phyloP scores from a whole-genome alignment of 2,113 vertebrate genomes.

The Entomyzon cyanotis region DNA sequence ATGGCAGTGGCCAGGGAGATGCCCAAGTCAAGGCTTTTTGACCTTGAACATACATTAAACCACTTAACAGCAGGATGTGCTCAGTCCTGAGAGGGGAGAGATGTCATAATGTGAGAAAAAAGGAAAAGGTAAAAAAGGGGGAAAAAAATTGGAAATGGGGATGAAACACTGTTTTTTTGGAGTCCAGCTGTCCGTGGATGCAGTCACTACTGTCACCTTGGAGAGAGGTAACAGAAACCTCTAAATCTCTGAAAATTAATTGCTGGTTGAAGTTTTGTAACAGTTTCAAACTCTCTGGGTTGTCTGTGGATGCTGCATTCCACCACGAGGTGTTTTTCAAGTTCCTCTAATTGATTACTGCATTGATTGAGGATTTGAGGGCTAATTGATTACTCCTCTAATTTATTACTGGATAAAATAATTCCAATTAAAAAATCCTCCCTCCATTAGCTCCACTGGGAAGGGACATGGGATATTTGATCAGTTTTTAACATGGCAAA shows the following conservation, averaged over 20 bases:
- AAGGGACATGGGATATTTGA: neutral
- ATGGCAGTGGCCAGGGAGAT: neutral
- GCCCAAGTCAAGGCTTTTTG: neutral
- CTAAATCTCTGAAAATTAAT: neutral
- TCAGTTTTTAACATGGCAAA: neutral
- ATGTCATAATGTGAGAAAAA: accelerated
- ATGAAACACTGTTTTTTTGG: accelerated
- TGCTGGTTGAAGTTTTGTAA: neutral
- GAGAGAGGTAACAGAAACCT: neutral
- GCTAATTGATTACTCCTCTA: no score
- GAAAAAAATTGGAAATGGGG: accelerated
- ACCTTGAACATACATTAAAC: neutral
- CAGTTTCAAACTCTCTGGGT: neutral
- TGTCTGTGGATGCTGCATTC: neutral
- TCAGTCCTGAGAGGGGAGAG: accelerated
- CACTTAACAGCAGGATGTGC: neutral
- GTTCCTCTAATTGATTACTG: neutral
- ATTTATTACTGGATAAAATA: neutral
- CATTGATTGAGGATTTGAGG: no score
- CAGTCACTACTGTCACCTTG: neutral
- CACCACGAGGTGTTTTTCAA: accelerated
- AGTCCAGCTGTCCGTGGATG: neutral
- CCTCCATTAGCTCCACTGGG: neutral
- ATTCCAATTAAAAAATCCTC: neutral
- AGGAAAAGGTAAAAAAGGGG: accelerated